Conservation (phyloP, 2,888 invertebrate genomes). For the Phortica magna region DNA sequence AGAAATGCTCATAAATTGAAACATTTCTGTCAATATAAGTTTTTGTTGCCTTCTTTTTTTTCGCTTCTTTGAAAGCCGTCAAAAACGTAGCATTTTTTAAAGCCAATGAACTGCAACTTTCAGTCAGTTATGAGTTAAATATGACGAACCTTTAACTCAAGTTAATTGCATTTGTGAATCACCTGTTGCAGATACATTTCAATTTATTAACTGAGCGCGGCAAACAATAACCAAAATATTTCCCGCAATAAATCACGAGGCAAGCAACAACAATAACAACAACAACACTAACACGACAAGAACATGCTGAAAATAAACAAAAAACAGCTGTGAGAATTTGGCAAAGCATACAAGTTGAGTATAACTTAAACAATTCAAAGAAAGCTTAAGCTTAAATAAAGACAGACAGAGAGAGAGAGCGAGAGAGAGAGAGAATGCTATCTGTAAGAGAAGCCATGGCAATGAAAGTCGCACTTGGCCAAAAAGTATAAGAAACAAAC, state of each 20-base stretch:
- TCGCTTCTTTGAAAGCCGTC: no score
- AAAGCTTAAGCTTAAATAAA: conserved; percentile 23
- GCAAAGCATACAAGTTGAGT: neutral
- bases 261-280: conserved; percentile 42
- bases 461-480: conserved; percentile 37
- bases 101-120: conserved; percentile 12
- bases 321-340: conserved; percentile 30
- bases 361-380: conserved; percentile 27
- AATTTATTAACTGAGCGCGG: conserved; percentile 15
- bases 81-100: neutral
- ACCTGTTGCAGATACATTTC: conserved; percentile 57
- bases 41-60: neutral
- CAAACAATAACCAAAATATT: conserved; percentile 46
- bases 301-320: conserved; percentile 28
- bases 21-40: conserved; percentile 28
- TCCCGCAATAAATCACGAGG: conserved; percentile 64
- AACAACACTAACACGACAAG: conserved; percentile 44
- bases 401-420: conserved; percentile 40
- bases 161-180: conserved; percentile 51
- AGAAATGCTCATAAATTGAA: conserved; percentile 42
- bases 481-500: conserved; percentile 54
- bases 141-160: neutral
- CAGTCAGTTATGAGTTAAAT: neutral
- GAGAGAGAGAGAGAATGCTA: conserved; percentile 40
- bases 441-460: conserved; percentile 11